These are phyloP conservation scores for Craniophora ligustri DNA, from an alignment of 2,888 invertebrate species.

Conservation along the genomic window DNA sequence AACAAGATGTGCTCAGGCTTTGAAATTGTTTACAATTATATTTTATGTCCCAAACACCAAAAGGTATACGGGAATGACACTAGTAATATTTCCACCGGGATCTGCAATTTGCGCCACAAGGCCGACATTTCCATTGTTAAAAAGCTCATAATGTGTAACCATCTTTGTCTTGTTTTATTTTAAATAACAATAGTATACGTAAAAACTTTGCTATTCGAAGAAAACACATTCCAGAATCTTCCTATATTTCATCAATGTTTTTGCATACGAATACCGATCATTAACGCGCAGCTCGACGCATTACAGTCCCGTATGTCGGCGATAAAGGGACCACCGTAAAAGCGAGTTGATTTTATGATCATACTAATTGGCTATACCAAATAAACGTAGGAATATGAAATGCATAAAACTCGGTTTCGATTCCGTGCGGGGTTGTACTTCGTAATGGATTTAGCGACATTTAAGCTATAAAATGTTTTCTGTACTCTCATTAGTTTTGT, in stretches of 20 bases:
- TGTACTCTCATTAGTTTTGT: conserved; percentile 46
- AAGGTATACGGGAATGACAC: conserved; percentile 21
- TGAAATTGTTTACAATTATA: conserved; percentile 9
- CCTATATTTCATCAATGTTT: conserved; percentile 18
- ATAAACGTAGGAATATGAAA: conserved; percentile 76
- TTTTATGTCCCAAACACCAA: conserved; percentile 22
- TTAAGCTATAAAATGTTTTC: conserved; percentile 49
- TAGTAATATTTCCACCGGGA: conserved; percentile 29
- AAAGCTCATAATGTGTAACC: conserved; percentile 3
- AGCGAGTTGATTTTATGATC: conserved; percentile 72
- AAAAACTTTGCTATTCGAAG: conserved; percentile 15
- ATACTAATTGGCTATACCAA: conserved; percentile 81
- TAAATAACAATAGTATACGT: conserved; percentile 37
- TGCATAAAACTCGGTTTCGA: conserved; percentile 64
- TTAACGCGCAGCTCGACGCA: conserved; percentile 42
- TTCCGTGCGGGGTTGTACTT: conserved; percentile 35
- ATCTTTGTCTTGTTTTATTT: conserved; percentile 31
- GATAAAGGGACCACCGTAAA: conserved; percentile 74
- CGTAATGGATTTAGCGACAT: conserved; percentile 66
- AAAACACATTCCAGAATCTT: not conserved
- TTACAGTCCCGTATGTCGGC: conserved; percentile 49
- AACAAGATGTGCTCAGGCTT: conserved; percentile 12
- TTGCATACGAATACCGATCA: conserved; percentile 11
- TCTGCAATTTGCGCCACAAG: conserved; percentile 36
- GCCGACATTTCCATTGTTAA: conserved; percentile 18